Percentiles rank a stretch among this genome's conserved stretches.
phyloP scores from a whole-genome alignment of 2,113 vertebrate species.

The Nestor notabilis region DNA sequence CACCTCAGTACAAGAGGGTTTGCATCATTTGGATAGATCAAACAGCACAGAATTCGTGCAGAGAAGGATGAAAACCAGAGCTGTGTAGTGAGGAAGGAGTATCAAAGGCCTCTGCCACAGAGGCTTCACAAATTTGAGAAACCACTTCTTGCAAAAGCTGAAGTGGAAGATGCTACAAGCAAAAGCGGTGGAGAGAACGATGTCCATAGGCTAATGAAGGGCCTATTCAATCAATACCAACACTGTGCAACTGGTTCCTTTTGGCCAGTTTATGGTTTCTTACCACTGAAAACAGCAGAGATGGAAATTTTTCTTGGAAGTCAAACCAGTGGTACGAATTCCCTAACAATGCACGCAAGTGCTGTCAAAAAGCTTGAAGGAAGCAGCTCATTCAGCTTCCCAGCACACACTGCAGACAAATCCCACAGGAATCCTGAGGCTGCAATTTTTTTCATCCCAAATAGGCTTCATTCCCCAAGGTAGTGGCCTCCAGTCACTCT shows the following conservation, averaged over 20 bases:
- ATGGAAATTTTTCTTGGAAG: neutral
- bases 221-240: neutral
- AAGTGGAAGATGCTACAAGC: neutral
- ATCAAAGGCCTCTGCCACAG: neutral
- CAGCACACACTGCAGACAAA: neutral
- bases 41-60: fast-evolving
- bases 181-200: neutral
- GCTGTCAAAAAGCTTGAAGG: neutral
- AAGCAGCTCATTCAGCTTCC: neutral
- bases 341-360: neutral
- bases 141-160: neutral
- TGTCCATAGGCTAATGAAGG: fast-evolving
- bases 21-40: no score
- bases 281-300: neutral
- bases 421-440: neutral
- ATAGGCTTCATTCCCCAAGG: neutral
- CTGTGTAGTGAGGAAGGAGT: neutral
- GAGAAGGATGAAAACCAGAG: neutral
- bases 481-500: neutral
- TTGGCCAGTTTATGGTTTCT: neutral
- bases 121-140: neutral
- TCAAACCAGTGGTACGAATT: neutral
- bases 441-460: neutral
- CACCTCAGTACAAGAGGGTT: neutral
- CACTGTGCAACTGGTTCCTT: neutral